phyloP scores from a whole-genome alignment of 2,797 vertebrate genomes.

The Paedocypris micromegethes region DNA sequence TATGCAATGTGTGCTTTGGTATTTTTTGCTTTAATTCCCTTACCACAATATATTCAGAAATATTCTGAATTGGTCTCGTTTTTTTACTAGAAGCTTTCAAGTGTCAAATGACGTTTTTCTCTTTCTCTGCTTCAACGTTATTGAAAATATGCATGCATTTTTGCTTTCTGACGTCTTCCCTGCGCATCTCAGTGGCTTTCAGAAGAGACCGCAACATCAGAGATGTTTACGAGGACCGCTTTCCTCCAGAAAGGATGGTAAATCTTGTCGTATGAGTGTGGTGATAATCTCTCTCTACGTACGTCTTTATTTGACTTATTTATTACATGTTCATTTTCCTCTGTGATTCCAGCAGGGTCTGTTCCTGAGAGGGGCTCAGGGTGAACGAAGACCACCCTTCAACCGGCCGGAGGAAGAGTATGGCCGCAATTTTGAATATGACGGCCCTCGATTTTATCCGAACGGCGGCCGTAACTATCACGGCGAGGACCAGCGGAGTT shows the following conservation, averaged over 20 bases:
- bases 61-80: too few relatives aligned
- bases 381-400: constrained; percentile 63
- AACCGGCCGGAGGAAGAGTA: constrained; percentile 69
- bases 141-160: too few relatives aligned
- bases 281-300: neutral
- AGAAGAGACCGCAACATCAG: constrained; percentile 68
- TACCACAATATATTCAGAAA: too few relatives aligned
- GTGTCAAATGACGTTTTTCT: too few relatives aligned
- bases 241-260: constrained; percentile 62
- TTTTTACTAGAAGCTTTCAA: too few relatives aligned
- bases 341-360: constrained; percentile 50
- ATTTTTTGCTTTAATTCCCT: too few relatives aligned
- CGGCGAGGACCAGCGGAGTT: constrained; percentile 65
- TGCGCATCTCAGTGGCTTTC: constrained; percentile 63
- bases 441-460: constrained; percentile 67
- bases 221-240: constrained; percentile 69
- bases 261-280: constrained; percentile 32
- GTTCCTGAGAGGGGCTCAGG: constrained; percentile 57
- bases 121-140: too few relatives aligned
- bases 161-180: neutral
- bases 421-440: constrained; percentile 63
- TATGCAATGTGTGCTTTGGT: too few relatives aligned
- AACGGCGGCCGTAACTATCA: constrained; percentile 70
- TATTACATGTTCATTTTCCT: too few relatives aligned
- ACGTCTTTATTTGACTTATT: too few relatives aligned